These are phyloP conservation scores for Drosophila nannoptera DNA, from an alignment of 1,140 invertebrate genomes.

Conservation along the genomic window DNA sequence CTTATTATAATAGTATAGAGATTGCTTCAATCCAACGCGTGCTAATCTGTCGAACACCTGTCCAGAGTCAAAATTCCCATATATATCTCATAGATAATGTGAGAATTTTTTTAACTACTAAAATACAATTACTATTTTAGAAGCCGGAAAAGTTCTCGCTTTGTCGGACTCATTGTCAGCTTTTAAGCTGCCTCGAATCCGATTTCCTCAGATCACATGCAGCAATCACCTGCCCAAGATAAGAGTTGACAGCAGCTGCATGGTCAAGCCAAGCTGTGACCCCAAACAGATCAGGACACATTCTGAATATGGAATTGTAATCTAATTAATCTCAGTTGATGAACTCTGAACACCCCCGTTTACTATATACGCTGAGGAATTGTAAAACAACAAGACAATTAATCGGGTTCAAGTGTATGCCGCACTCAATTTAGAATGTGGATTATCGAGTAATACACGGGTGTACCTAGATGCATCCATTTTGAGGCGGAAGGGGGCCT, in stretches of 20 bases:
- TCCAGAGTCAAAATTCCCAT: too few species aligned
- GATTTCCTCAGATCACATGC: constrained; percentile 14
- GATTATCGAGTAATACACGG: constrained; percentile 15
- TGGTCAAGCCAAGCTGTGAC: constrained; percentile 11
- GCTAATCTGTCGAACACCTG: too few species aligned
- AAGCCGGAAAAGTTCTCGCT: constrained; percentile 19
- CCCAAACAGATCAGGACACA: not conserved
- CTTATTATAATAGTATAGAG: not conserved
- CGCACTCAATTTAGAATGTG: constrained; percentile 46
- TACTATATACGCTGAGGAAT: not conserved
- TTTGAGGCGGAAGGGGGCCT: not conserved
- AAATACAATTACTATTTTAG: not conserved
- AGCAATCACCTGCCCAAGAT: constrained; percentile 15
- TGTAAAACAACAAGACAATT: constrained; percentile 36
- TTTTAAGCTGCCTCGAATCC: constrained; percentile 2
- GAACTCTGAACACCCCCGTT: constrained; percentile 42
- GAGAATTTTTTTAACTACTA: not conserved
- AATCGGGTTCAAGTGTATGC: constrained; percentile 43
- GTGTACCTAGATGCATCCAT: not conserved
- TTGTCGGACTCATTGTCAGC: constrained; percentile 17
- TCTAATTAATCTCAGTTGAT: constrained; percentile 22
- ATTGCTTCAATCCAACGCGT: not conserved
- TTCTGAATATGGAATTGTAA: not conserved
- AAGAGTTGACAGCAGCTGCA: constrained; percentile 11
- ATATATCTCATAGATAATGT: too few species aligned